Evolutionary conservation across 2,797 vertebrate species (phyloP).

Genomic region (Falco berigora): DNA sequence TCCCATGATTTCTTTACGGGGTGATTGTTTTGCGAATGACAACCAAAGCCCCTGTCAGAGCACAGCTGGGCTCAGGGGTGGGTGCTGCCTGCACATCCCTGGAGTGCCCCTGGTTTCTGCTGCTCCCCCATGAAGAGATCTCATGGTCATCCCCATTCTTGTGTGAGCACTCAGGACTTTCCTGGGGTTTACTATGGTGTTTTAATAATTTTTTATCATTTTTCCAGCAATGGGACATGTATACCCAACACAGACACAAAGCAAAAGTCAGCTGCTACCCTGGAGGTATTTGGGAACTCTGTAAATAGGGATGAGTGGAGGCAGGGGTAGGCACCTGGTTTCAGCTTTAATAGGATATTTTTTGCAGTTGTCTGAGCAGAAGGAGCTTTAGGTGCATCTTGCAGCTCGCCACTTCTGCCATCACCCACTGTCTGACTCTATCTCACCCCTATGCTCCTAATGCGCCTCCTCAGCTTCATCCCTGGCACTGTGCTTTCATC

Average conservation of each 20-base stretch:
- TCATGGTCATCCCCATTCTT: neutral
- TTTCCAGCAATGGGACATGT: fast-evolving
- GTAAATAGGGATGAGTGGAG: neutral
- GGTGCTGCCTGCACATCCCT: fast-evolving
- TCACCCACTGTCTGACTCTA: neutral
- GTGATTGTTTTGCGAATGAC: fast-evolving
- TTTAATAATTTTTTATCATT: neutral
- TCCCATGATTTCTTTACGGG: neutral
- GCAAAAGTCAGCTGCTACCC: neutral
- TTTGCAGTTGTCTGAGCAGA: neutral
- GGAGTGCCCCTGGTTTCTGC: neutral
- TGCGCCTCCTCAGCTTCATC: fast-evolving
- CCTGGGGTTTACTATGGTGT: fast-evolving
- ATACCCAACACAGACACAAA: neutral
- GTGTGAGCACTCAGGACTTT: neutral
- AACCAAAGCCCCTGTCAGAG: neutral
- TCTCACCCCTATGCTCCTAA: neutral
- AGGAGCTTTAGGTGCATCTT: neutral
- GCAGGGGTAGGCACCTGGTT: neutral
- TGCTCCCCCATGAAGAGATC: neutral
- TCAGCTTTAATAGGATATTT: neutral
- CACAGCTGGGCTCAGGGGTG: neutral
- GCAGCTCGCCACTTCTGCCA: neutral
- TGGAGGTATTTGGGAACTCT: neutral
- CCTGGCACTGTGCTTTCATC: neutral